Conservation (phyloP, 2,888 invertebrate genomes). For the Pyrochroa serraticornis region DNA sequence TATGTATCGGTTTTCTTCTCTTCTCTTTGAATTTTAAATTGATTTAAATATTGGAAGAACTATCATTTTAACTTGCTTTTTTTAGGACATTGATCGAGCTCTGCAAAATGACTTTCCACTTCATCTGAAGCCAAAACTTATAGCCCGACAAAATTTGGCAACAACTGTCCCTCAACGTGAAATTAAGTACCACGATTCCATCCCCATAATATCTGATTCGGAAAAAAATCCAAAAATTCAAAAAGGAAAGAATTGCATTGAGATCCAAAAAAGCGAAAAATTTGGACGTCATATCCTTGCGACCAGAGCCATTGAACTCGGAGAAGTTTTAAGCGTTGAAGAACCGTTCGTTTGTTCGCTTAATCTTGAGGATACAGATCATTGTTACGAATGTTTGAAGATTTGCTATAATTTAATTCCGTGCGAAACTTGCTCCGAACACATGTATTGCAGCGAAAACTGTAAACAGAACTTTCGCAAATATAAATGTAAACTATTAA, state of each 20-base stretch:
- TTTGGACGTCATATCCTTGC: slow-evolving; percentile 75
- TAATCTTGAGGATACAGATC: too few relatives aligned
- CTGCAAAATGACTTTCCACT: slow-evolving; percentile 65
- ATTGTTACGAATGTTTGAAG: too few relatives aligned
- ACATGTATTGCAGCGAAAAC: too few relatives aligned
- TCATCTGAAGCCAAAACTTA: slow-evolving; percentile 63
- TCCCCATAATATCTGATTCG: slow-evolving; percentile 8
- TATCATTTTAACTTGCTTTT: too few relatives aligned
- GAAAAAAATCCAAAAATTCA: slow-evolving; percentile 33
- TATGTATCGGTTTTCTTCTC: too few relatives aligned
- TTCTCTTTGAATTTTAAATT: too few relatives aligned
- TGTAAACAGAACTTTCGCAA: too few relatives aligned
- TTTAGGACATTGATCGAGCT: slow-evolving; percentile 68
- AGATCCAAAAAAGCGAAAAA: slow-evolving; percentile 62
- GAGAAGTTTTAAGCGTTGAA: slow-evolving; percentile 77
- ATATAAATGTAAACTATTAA: too few relatives aligned
- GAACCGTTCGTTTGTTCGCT: too few relatives aligned
- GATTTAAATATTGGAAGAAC: too few relatives aligned
- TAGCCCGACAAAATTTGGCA: slow-evolving; percentile 2
- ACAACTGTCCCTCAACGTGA: background rate
- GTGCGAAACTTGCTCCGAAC: too few relatives aligned
- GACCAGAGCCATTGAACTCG: slow-evolving; percentile 68
- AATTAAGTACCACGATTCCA: background rate
- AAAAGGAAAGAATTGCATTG: slow-evolving; percentile 68
- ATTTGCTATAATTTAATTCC: too few relatives aligned